phyloP scores from a whole-genome alignment of 2,888 invertebrate species.

The Euzophera pinguis region DNA sequence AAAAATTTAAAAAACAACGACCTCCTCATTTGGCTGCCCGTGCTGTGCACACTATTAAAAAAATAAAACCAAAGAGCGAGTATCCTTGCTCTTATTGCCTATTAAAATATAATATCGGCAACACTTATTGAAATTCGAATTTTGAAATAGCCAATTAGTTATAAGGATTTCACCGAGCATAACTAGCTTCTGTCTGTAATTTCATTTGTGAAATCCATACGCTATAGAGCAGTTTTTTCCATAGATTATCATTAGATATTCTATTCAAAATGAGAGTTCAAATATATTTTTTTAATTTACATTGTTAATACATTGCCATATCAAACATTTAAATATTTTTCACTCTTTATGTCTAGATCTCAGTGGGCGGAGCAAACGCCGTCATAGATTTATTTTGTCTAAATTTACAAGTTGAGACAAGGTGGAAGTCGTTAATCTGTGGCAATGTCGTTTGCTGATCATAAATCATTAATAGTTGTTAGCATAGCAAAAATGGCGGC shows the following conservation, averaged over 20 bases:
- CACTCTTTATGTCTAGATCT: neutral
- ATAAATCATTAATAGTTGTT: constrained; percentile 5
- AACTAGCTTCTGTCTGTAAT: constrained; percentile 19
- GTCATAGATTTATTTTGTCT: constrained; percentile 48
- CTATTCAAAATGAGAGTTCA: no score
- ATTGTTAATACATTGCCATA: neutral
- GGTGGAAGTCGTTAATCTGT: constrained; percentile 14
- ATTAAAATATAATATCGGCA: constrained; percentile 67
- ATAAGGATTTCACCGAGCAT: constrained; percentile 38
- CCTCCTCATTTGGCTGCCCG: constrained; percentile 56
- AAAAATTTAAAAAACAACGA: constrained; percentile 58
- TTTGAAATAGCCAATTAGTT: constrained; percentile 64
- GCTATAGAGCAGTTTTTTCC: no score
- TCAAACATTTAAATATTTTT: neutral
- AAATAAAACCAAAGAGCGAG: constrained; percentile 35
- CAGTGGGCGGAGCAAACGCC: constrained; percentile 31
- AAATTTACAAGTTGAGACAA: constrained; percentile 31
- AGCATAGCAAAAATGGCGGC: constrained; percentile 4
- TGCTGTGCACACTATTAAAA: constrained; percentile 50
- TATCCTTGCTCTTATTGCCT: constrained; percentile 58
- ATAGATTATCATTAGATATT: no score
- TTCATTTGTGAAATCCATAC: neutral
- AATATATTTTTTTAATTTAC: neutral
- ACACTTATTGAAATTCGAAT: constrained; percentile 67
- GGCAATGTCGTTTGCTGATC: neutral